These are phyloP conservation scores for Agrochola circellaris DNA, from an alignment of 2,888 invertebrate genomes.

Conservation along the genomic window DNA sequence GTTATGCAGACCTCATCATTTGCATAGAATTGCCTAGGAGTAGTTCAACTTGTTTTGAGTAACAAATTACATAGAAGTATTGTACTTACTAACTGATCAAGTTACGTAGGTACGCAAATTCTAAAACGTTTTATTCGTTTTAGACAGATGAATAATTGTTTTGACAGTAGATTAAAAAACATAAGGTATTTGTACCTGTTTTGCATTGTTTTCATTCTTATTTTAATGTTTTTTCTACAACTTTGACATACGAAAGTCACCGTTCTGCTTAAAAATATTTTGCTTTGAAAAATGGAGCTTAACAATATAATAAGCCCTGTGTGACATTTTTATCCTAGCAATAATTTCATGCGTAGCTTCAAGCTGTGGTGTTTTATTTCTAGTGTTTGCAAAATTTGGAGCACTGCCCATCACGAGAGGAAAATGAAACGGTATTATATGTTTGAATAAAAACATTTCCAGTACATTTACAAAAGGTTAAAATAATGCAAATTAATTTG, in stretches of 20 bases:
- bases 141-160: no score
- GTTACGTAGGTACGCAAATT: neutral
- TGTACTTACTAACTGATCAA: neutral
- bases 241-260: neutral
- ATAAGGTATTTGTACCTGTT: no score
- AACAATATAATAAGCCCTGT: slow-evolving; percentile 13
- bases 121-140: neutral
- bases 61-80: neutral
- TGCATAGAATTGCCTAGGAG: neutral
- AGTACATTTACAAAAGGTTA: slow-evolving; percentile 21
- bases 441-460: slow-evolving; percentile 43
- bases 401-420: slow-evolving; percentile 50
- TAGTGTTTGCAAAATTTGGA: slow-evolving; percentile 54
- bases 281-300: slow-evolving; percentile 3
- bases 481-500: slow-evolving; percentile 58
- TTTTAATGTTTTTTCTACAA: neutral
- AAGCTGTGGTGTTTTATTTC: slow-evolving; percentile 45
- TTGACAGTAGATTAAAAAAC: neutral
- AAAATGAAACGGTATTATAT: slow-evolving; percentile 30
- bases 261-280: neutral
- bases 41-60: neutral
- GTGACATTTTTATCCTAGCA: slow-evolving; percentile 42
- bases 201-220: neutral
- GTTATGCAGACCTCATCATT: slow-evolving; percentile 5
- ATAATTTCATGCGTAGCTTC: slow-evolving; percentile 49